Percentiles rank a stretch among this genome's conserved stretches.
Conservation (phyloP, 1,140 invertebrate genomes). For the Steinernema feltiae region DNA sequence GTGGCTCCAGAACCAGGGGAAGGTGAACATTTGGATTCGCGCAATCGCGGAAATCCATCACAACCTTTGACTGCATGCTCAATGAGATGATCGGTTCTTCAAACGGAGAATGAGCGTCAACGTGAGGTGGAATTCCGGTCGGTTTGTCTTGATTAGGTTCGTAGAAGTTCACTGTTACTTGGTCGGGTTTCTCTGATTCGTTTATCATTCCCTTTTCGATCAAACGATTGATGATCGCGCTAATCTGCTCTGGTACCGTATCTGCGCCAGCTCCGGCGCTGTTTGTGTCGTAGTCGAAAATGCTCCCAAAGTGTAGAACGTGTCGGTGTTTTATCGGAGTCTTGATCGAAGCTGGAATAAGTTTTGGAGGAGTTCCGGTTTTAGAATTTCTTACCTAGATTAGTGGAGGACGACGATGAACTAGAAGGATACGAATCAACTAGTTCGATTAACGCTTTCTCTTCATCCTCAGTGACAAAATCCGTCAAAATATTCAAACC, state of each 20-base stretch:
- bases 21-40: slow-evolving; percentile 62
- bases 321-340: slow-evolving; percentile 70
- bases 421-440: slow-evolving; percentile 10
- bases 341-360: slow-evolving; percentile 5
- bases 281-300: slow-evolving; percentile 83
- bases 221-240: slow-evolving; percentile 67
- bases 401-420: neutral
- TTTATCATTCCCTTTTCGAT: slow-evolving; percentile 60
- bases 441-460: slow-evolving; percentile 20
- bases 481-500: slow-evolving; percentile 24
- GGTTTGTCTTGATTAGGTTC: slow-evolving; percentile 75
- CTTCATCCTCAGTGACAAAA: slow-evolving; percentile 18
- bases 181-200: slow-evolving; percentile 67
- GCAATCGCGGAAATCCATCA: slow-evolving; percentile 79
- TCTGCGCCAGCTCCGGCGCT: slow-evolving; percentile 70
- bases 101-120: slow-evolving; percentile 88
- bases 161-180: slow-evolving; percentile 87
- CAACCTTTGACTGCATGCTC: slow-evolving; percentile 69
- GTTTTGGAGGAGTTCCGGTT: neutral
- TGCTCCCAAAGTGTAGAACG: slow-evolving; percentile 87
- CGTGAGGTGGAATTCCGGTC: slow-evolving; percentile 81
- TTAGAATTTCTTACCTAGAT: neutral
- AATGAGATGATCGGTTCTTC: slow-evolving; percentile 78
- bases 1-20: neutral
- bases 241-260: slow-evolving; percentile 69